Evolutionary conservation across 2,113 vertebrate species (phyloP).

Genomic region (Elaphurus davidianus): DNA sequence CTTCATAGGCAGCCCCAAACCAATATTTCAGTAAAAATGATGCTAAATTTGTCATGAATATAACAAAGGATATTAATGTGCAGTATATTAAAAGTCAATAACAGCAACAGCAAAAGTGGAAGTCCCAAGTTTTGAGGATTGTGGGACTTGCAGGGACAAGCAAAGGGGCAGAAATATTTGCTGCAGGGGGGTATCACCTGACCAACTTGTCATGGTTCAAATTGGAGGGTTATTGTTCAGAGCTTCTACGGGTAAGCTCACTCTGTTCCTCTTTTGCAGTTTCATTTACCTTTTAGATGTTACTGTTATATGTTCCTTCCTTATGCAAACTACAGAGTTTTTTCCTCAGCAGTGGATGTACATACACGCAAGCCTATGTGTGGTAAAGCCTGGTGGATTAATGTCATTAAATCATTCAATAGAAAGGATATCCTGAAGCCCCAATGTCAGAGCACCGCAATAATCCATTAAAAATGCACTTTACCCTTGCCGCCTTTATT

Average conservation of each 20-base stretch:
- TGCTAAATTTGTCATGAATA: not conserved
- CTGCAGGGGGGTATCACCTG: not conserved
- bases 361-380: not conserved
- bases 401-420: not conserved
- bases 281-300: not conserved
- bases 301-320: not conserved
- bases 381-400: not conserved
- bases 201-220: not conserved
- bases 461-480: conserved; percentile 19
- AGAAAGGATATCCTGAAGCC: not conserved
- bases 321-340: not conserved
- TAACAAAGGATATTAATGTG: not conserved
- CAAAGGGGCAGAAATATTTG: not conserved
- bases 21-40: conserved; percentile 3
- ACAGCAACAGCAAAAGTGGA: not conserved
- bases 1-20: not conserved
- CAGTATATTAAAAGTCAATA: not conserved
- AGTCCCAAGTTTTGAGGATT: not conserved
- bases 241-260: not conserved
- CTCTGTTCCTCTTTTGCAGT: not conserved
- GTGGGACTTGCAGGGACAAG: not conserved
- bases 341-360: not conserved
- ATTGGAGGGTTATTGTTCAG: too few species aligned
- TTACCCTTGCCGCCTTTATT: conserved; percentile 40
- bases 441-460: not conserved